These are phyloP conservation scores for Synergus laeviventris DNA, from an alignment of 2,888 invertebrate species.

Conservation along the genomic window DNA sequence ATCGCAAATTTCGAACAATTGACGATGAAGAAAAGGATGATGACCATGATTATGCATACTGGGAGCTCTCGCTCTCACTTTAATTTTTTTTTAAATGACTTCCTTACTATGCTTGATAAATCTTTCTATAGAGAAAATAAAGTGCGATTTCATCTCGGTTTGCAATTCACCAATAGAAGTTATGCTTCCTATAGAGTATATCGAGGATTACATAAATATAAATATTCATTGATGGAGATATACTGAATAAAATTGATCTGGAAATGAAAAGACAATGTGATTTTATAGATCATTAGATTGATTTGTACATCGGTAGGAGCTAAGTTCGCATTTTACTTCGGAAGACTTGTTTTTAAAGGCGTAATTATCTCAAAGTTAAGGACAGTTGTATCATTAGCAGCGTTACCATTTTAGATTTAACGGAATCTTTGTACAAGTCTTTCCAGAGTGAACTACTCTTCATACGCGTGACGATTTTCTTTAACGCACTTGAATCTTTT, in stretches of 20 bases:
- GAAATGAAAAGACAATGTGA: background rate
- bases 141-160: constrained; percentile 17
- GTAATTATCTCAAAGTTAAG: constrained; percentile 26
- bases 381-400: constrained; percentile 20
- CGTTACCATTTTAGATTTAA: constrained; percentile 19
- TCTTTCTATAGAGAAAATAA: constrained; percentile 9
- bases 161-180: background rate
- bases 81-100: constrained; percentile 24
- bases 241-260: background rate
- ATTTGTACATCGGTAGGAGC: background rate
- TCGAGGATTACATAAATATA: background rate
- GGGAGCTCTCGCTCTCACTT: constrained; percentile 18
- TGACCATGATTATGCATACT: constrained; percentile 27
- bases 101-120: constrained; percentile 14
- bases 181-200: background rate
- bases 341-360: constrained; percentile 4
- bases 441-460: constrained; percentile 1
- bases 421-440: background rate
- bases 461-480: constrained; percentile 9
- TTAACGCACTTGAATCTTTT: constrained; percentile 35
- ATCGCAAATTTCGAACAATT: constrained; percentile 30
- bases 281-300: background rate
- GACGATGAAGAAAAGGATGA: constrained; percentile 28
- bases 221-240: no score
- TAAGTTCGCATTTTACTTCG: constrained; percentile 8